Conservation (phyloP, 2,888 invertebrate genomes). For the Bruchidius siliquastri region DNA sequence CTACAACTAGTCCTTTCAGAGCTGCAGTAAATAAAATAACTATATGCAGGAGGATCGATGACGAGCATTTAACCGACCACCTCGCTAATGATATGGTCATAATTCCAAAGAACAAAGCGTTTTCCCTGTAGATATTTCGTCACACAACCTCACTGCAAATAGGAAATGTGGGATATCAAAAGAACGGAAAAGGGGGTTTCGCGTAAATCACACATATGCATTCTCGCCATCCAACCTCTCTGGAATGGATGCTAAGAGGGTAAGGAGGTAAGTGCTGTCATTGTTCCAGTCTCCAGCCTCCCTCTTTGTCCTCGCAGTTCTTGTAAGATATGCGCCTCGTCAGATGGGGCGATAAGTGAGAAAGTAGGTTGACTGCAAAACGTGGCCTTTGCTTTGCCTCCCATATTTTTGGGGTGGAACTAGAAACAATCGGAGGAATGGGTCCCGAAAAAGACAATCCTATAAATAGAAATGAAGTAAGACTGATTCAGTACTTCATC, state of each 20-base stretch:
- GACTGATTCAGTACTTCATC: too few relatives aligned
- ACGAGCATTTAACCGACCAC: too few relatives aligned
- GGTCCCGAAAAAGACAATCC: too few relatives aligned
- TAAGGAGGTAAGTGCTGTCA: neutral
- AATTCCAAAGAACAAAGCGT: too few relatives aligned
- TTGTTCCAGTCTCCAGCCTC: neutral
- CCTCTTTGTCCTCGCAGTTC: neutral
- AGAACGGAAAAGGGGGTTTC: neutral
- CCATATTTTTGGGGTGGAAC: neutral
- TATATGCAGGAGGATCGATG: too few relatives aligned
- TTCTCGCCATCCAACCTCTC: neutral
- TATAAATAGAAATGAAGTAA: too few relatives aligned
- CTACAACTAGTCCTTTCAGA: too few relatives aligned
- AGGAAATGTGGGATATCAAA: neutral
- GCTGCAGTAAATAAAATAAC: too few relatives aligned
- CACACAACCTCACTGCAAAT: neutral
- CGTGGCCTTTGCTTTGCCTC: neutral
- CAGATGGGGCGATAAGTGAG: neutral
- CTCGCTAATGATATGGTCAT: too few relatives aligned
- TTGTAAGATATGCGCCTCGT: neutral
- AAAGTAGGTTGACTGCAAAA: neutral
- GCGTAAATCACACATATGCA: neutral
- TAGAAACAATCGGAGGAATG: neutral
- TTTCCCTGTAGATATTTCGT: neutral
- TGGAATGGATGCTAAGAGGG: neutral